Percentiles rank a stretch among this genome's conserved stretches.
phyloP scores from a whole-genome alignment of 2,113 vertebrate genomes.

The Aphelocoma coerulescens region DNA sequence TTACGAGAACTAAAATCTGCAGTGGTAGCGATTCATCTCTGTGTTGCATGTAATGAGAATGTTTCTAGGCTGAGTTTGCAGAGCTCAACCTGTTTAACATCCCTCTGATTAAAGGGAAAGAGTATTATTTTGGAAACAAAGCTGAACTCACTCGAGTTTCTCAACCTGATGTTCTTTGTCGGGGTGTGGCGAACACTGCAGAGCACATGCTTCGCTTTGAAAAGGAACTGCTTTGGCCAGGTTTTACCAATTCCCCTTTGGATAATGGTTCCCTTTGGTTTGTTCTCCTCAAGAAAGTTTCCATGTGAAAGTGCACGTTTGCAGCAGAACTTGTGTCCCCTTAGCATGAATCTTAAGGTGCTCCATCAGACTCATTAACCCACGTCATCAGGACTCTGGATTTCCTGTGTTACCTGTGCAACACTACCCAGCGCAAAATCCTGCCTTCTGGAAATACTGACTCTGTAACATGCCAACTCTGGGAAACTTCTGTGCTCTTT shows the following conservation, averaged over 20 bases:
- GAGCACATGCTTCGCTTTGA: background rate
- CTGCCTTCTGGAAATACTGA: background rate
- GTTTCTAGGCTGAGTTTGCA: conserved; percentile 31
- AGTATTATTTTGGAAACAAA: conserved; percentile 47
- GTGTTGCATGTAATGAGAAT: background rate
- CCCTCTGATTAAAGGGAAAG: conserved; percentile 46
- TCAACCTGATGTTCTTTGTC: conserved; percentile 9
- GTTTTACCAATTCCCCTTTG: background rate
- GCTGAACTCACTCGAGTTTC: conserved; percentile 19
- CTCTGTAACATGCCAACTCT: background rate
- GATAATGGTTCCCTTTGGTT: background rate
- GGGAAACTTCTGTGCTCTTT: background rate
- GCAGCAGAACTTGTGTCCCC: background rate
- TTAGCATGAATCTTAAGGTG: background rate
- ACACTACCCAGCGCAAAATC: background rate
- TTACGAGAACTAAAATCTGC: background rate
- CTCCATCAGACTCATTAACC: background rate
- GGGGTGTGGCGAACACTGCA: background rate
- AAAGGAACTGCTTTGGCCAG: background rate
- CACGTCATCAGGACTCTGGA: background rate
- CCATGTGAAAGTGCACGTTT: background rate
- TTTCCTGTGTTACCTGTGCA: background rate
- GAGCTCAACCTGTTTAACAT: conserved; percentile 29
- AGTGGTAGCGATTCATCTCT: background rate
- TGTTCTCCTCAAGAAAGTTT: background rate